These are phyloP conservation scores for Mareca penelope DNA, from an alignment of 2,797 vertebrate species.

Conservation along the genomic window DNA sequence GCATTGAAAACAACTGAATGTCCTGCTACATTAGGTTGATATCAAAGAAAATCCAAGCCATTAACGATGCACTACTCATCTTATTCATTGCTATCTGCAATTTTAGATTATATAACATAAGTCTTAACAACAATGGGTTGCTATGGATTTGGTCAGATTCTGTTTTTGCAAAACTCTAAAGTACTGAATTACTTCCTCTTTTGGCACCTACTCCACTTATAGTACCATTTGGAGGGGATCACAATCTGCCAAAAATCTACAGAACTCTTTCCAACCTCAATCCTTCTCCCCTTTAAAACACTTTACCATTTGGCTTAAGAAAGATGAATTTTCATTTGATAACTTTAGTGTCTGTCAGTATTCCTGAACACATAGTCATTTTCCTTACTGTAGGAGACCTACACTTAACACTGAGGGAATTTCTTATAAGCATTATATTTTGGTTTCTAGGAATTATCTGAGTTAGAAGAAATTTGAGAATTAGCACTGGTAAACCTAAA, in stretches of 20 bases:
- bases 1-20: neutral
- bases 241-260: neutral
- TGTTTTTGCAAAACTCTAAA: neutral
- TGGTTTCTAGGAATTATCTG: neutral
- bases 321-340: neutral
- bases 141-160: neutral
- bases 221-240: neutral
- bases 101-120: neutral
- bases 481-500: neutral
- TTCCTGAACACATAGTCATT: neutral
- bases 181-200: neutral
- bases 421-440: neutral
- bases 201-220: neutral
- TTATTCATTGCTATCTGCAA: fast-evolving
- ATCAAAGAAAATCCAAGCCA: neutral
- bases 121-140: neutral
- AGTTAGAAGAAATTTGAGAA: neutral
- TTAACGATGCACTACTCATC: neutral
- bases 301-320: neutral
- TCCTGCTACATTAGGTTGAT: neutral
- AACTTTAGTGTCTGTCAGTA: neutral
- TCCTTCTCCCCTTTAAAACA: neutral
- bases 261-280: neutral
- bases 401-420: neutral
- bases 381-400: neutral